These are phyloP conservation scores for Petromus typicus DNA, from an alignment of 2,113 vertebrate species.

Conservation along the genomic window DNA sequence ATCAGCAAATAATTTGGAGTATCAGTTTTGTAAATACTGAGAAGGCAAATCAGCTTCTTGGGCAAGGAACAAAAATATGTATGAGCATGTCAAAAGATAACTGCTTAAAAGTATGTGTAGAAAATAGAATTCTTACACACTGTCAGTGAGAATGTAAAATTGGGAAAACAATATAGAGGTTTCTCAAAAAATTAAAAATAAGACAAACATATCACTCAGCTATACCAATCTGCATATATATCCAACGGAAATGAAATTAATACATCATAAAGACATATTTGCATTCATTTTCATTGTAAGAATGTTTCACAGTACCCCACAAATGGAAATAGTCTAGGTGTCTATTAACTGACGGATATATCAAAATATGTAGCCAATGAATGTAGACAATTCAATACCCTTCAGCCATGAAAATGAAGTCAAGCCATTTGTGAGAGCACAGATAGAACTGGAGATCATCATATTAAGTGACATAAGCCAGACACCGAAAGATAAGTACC, in stretches of 20 bases:
- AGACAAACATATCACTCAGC: not conserved
- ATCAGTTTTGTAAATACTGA: conserved; percentile 12
- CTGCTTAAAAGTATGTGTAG: not conserved
- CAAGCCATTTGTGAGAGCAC: not conserved
- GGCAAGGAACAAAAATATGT: conserved; percentile 8
- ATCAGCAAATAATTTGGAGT: conserved; percentile 29
- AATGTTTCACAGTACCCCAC: not conserved
- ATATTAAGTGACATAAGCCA: not conserved
- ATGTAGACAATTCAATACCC: not conserved
- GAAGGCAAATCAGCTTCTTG: not conserved
- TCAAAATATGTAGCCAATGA: not conserved
- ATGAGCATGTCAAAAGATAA: not conserved
- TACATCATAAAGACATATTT: not conserved
- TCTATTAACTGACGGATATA: not conserved
- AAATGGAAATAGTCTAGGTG: not conserved
- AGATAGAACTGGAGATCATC: not conserved
- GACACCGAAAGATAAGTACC: not conserved
- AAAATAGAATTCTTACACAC: not conserved
- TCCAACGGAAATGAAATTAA: not conserved
- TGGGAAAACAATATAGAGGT: not conserved
- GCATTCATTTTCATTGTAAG: not conserved
- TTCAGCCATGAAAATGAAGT: not conserved
- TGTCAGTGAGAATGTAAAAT: not conserved
- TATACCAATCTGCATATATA: not conserved
- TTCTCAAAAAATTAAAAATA: not conserved